These are phyloP conservation scores for Lutraria lutraria DNA, from an alignment of 2,888 invertebrate genomes.

Conservation along the genomic window DNA sequence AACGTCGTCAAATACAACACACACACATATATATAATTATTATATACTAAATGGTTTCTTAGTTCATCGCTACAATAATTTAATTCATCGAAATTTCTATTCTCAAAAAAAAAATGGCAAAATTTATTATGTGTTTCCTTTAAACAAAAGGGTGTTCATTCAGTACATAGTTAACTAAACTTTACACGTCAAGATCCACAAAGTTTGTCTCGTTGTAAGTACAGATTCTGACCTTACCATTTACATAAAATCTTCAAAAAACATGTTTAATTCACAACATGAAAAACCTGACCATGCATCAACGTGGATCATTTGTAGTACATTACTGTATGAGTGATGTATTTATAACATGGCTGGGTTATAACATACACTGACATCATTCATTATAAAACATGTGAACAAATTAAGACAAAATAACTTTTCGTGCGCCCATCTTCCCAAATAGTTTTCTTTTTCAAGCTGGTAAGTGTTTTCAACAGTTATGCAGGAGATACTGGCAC, in stretches of 20 bases:
- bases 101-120: no score
- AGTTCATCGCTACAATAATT: no score
- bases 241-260: background rate
- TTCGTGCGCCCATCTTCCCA: background rate
- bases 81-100: no score
- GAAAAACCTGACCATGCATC: background rate
- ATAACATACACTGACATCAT: conserved; percentile 30
- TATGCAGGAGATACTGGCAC: no score
- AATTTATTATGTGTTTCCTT: no score
- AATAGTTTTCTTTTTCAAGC: background rate
- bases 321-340: background rate
- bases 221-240: background rate
- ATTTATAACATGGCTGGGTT: conserved; percentile 23
- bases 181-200: background rate
- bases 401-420: background rate
- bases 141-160: background rate
- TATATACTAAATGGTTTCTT: no score
- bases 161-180: background rate
- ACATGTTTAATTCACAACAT: conserved; percentile 5
- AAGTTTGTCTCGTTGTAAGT: background rate
- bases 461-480: no score
- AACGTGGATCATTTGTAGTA: background rate
- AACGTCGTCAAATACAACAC: no score
- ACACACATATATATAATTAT: no score
- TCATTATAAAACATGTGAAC: conserved; percentile 37